Evolutionary conservation across 2,113 vertebrate genomes (phyloP).

Genomic region (Drymodes brunneopygia): DNA sequence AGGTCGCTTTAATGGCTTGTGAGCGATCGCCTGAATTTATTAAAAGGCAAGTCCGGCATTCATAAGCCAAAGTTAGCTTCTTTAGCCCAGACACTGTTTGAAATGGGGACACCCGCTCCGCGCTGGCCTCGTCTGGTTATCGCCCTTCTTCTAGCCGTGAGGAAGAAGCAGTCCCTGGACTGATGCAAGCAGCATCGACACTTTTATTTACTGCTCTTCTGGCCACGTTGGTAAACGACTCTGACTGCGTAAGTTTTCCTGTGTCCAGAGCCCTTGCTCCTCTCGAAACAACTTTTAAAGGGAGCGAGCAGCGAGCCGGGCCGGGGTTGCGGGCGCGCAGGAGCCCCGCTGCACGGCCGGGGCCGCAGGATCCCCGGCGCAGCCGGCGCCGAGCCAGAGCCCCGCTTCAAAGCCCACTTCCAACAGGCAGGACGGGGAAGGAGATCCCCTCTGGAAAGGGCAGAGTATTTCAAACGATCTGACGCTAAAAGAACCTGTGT

Average conservation of each 20-base stretch:
- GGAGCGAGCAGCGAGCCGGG: background rate
- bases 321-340: background rate
- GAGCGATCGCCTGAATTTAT: slow-evolving; percentile 67
- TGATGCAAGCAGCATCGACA: background rate
- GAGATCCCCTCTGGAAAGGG: background rate
- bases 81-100: slow-evolving; percentile 26
- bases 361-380: background rate
- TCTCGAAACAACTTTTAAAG: background rate
- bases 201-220: slow-evolving; percentile 41
- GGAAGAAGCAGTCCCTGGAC: slow-evolving; percentile 19
- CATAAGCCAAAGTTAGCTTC: slow-evolving; percentile 35
- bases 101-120: slow-evolving; percentile 34
- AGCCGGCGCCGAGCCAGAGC: background rate
- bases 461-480: background rate
- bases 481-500: background rate
- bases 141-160: background rate
- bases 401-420: background rate
- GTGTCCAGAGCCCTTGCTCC: background rate
- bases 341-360: background rate
- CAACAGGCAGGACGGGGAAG: background rate
- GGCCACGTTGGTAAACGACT: background rate
- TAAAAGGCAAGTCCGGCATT: slow-evolving; percentile 39
- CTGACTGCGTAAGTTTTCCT: background rate
- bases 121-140: slow-evolving; percentile 3
- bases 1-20: slow-evolving; percentile 60